Conservation (phyloP, 2,797 vertebrate genomes). For the Hirundo rustica region DNA sequence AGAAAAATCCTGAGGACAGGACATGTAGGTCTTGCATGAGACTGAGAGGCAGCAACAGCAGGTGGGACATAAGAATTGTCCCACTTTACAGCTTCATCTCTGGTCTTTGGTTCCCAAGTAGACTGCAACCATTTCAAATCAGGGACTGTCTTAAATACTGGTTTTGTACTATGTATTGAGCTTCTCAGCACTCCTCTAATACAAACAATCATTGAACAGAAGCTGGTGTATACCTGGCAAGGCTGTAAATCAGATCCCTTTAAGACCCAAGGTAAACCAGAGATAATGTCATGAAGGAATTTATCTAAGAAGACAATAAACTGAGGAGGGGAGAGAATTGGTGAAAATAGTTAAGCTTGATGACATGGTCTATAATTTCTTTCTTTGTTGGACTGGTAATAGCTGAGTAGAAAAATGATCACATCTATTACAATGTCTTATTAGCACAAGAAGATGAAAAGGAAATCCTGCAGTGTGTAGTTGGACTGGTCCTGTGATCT, state of each 20-base stretch:
- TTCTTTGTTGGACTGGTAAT: not conserved
- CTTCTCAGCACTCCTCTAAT: not conserved
- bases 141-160: not conserved
- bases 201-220: not conserved
- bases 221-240: not conserved
- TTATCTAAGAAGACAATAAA: not conserved
- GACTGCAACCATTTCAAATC: not conserved
- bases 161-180: not conserved
- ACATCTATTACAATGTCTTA: not conserved
- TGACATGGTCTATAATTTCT: not conserved
- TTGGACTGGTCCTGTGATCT: not conserved
- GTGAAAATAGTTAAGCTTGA: not conserved
- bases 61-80: not conserved
- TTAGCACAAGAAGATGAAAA: not conserved
- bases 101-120: not conserved
- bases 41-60: not conserved
- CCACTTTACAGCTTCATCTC: not conserved
- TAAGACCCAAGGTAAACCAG: not conserved
- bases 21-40: accelerated
- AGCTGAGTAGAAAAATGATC: not conserved
- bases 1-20: not conserved
- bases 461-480: not conserved
- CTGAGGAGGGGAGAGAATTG: not conserved
- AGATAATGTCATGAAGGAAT: not conserved
- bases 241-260: not conserved